Conservation (phyloP, 2,113 vertebrate species). For the Cyphomyrus discorhynchus region DNA sequence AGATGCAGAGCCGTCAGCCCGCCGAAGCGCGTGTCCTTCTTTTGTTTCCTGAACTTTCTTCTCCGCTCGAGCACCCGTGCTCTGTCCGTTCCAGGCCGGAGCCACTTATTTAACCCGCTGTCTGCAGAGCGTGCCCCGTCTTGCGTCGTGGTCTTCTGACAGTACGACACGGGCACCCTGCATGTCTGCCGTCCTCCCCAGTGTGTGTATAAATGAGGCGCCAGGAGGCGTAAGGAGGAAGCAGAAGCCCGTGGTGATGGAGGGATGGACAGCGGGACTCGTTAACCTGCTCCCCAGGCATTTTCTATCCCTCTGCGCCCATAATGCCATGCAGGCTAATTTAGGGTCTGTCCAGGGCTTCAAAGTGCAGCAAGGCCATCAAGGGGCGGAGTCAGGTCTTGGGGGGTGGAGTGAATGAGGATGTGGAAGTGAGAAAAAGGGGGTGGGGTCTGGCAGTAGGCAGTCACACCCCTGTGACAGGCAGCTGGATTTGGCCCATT, state of each 20-base stretch:
- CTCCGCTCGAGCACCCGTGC: background rate
- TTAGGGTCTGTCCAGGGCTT: background rate
- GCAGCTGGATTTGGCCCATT: background rate
- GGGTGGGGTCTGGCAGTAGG: background rate
- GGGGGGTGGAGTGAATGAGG: background rate
- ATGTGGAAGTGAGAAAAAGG: background rate
- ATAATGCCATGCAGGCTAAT: too few species aligned
- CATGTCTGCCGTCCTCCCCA: background rate
- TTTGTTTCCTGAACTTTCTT: background rate
- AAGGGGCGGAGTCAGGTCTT: background rate
- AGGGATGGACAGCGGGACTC: background rate
- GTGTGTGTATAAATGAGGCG: background rate
- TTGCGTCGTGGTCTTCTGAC: background rate
- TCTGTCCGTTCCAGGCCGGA: background rate
- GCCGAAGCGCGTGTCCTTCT: background rate
- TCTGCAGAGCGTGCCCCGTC: background rate
- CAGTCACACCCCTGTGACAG: background rate
- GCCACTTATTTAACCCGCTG: background rate
- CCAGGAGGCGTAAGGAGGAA: background rate
- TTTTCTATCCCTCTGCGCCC: background rate
- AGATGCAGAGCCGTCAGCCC: background rate
- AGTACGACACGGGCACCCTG: background rate
- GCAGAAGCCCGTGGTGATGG: background rate
- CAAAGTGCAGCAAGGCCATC: background rate
- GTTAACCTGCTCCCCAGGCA: background rate